These are phyloP conservation scores for Mustelus asterias DNA, from an alignment of 2,113 vertebrate genomes.

Conservation along the genomic window DNA sequence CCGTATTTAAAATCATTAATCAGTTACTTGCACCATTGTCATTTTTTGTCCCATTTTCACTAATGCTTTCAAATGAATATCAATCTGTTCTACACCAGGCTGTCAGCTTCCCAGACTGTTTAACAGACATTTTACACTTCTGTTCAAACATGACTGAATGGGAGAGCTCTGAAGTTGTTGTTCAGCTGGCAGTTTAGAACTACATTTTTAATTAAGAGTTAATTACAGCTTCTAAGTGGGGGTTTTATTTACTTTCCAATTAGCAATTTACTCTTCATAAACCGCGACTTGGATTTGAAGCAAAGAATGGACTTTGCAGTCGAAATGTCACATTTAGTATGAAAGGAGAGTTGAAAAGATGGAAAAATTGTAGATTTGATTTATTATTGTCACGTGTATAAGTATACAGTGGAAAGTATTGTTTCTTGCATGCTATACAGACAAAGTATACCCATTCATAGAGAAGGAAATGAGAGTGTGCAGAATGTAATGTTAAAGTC, in stretches of 20 bases:
- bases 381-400: too few relatives aligned
- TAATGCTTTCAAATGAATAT: conserved; percentile 12
- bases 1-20: neutral
- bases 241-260: neutral
- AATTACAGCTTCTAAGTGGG: neutral
- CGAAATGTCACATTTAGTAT: neutral
- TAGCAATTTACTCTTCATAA: neutral
- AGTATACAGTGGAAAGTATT: too few relatives aligned
- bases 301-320: neutral
- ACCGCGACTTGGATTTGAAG: neutral
- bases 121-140: neutral
- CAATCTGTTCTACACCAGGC: neutral
- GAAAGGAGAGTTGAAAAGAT: neutral
- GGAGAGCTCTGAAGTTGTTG: neutral
- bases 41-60: neutral
- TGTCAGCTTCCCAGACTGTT: neutral
- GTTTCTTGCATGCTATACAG: too few relatives aligned
- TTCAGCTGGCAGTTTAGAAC: neutral
- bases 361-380: neutral
- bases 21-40: neutral
- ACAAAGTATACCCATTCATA: too few relatives aligned
- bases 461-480: too few relatives aligned
- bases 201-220: neutral
- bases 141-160: neutral
- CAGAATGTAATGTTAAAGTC: too few relatives aligned